Percentiles rank a stretch among this genome's conserved stretches.
Evolutionary conservation across 2,113 vertebrate species (phyloP).

Genomic region (Callorhinus ursinus): DNA sequence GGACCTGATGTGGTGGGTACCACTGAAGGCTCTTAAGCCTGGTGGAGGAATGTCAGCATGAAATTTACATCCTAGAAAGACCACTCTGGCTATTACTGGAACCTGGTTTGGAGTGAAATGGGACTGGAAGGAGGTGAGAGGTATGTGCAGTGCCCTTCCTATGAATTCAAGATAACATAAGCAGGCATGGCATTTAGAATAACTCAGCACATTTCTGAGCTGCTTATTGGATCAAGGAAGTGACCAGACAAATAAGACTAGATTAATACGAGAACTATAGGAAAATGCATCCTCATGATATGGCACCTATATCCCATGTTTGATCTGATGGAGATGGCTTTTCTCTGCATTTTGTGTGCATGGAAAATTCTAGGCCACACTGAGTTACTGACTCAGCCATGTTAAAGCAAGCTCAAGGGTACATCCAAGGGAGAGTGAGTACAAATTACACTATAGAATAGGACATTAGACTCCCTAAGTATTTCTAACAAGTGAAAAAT

Average conservation of each 20-base stretch:
- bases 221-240: neutral
- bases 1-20: rapidly evolving
- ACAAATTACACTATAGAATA: rapidly evolving
- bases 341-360: neutral
- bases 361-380: neutral
- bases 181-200: neutral
- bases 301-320: neutral
- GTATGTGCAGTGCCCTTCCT: rapidly evolving
- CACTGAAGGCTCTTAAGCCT: neutral
- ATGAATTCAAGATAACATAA: neutral
- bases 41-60: neutral
- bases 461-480: neutral
- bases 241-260: neutral
- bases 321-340: neutral
- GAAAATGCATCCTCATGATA: neutral
- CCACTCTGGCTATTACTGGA: rapidly evolving
- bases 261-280: neutral
- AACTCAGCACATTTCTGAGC: neutral
- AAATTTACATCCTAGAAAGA: neutral
- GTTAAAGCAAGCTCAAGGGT: neutral
- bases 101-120: too few species aligned
- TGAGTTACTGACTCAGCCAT: neutral
- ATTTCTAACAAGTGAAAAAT: neutral
- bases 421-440: neutral
- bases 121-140: neutral